phyloP scores from a whole-genome alignment of 2,888 invertebrate genomes.

The Mechanitis mazaeus region DNA sequence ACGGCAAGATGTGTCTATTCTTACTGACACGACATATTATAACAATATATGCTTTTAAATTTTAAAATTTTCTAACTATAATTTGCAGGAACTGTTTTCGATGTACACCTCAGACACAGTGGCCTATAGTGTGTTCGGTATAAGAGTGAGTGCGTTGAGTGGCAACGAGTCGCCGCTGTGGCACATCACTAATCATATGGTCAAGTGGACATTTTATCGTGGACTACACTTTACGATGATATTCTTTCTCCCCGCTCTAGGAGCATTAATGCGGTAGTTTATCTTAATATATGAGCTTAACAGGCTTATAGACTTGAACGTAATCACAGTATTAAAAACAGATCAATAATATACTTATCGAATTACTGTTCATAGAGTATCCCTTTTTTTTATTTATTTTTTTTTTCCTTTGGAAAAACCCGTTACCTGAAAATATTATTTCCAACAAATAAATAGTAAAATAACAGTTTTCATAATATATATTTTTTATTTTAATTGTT shows the following conservation, averaged over 20 bases:
- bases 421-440: no score
- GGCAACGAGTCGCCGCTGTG: conserved; percentile 53
- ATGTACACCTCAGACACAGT: conserved; percentile 65
- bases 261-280: conserved; percentile 45
- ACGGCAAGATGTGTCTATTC: no score
- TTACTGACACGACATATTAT: not conserved
- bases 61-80: no score
- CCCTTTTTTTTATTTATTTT: no score
- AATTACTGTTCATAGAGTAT: not conserved
- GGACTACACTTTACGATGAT: conserved; percentile 55
- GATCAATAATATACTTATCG: conserved; percentile 6
- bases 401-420: no score
- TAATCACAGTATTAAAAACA: not conserved
- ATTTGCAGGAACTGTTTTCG: conserved; percentile 51
- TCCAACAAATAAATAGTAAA: no score
- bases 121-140: conserved; percentile 55
- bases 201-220: conserved; percentile 56
- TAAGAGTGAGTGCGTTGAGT: conserved; percentile 50
- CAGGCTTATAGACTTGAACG: no score
- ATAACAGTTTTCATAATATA: no score
- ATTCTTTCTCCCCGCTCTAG: conserved; percentile 51
- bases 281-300: not conserved
- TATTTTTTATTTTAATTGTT: no score
- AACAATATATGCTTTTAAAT: no score
- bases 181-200: conserved; percentile 59